Percentiles rank a stretch among this genome's conserved stretches.
Conservation (phyloP, 2,888 invertebrate species). For the Drosophila nr. medialis region DNA sequence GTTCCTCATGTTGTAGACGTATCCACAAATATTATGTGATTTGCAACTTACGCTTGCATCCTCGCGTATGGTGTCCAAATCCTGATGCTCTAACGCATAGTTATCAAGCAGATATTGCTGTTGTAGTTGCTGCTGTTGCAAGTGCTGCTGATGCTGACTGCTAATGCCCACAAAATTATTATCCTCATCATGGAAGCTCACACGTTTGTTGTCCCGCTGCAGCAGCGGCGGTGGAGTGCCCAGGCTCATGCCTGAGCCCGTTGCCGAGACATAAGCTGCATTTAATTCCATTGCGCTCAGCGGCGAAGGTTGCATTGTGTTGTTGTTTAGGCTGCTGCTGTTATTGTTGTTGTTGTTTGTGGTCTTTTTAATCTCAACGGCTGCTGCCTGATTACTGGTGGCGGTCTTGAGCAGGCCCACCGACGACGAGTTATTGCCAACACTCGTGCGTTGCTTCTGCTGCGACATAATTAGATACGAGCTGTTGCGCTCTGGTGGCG, state of each 20-base stretch:
- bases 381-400: conserved; percentile 75
- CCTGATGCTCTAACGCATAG: conserved; percentile 68
- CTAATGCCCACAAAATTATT: conserved; percentile 75
- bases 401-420: conserved; percentile 81
- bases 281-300: conserved; percentile 72
- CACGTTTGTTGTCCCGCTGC: conserved; percentile 87
- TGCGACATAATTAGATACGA: conserved; percentile 94
- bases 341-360: conserved; percentile 67
- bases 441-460: conserved; percentile 76
- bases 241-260: conserved; percentile 48
- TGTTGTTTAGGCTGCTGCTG: conserved; percentile 54
- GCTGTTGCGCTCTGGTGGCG: conserved; percentile 94
- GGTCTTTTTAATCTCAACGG: conserved; percentile 68
- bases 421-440: conserved; percentile 52
- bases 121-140: conserved; percentile 39
- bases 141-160: conserved; percentile 35
- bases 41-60: conserved; percentile 92
- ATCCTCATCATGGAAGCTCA: conserved; percentile 90
- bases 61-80: conserved; percentile 87
- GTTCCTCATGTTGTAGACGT: not conserved
- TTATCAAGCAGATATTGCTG: conserved; percentile 66
- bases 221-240: conserved; percentile 63
- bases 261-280: conserved; percentile 71
- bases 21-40: not conserved
- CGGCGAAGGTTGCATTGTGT: conserved; percentile 60